Percentiles rank a stretch among this genome's conserved stretches.
These are phyloP conservation scores for Pachycephala philippinensis DNA, from an alignment of 2,113 vertebrate genomes.

Conservation along the genomic window DNA sequence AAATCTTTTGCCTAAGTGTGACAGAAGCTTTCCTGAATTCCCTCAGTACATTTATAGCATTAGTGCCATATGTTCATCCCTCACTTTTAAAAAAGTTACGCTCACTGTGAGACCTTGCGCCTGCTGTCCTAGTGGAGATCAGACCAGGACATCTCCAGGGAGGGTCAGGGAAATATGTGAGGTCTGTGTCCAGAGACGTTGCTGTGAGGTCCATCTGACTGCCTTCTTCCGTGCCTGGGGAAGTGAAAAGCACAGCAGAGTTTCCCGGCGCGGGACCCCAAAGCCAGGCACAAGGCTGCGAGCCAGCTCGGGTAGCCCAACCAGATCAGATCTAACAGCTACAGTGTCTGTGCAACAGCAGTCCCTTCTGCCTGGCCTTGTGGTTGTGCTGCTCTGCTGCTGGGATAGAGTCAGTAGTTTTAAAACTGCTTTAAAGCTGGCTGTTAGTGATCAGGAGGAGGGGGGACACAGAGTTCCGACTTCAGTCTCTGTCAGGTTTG, in stretches of 20 bases:
- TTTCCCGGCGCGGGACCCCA: background rate
- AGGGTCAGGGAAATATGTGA: background rate
- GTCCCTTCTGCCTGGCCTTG: background rate
- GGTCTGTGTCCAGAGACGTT: background rate
- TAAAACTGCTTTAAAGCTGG: background rate
- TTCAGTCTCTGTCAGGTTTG: background rate
- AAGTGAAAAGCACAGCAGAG: background rate
- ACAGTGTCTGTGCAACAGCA: background rate
- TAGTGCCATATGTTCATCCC: background rate
- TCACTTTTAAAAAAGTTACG: background rate
- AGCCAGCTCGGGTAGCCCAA: background rate
- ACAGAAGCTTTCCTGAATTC: background rate
- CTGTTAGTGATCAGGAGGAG: background rate
- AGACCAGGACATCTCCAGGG: background rate
- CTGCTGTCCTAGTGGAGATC: background rate
- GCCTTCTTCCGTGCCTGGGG: background rate
- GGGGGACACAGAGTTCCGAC: background rate
- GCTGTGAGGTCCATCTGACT: background rate
- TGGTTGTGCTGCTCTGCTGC: background rate
- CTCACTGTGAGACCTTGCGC: background rate
- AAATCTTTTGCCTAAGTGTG: background rate
- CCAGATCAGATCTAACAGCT: background rate
- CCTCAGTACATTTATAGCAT: background rate
- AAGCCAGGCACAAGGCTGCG: rapidly evolving
- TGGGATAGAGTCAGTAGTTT: background rate